These are phyloP conservation scores for Apodemia zela DNA, from an alignment of 2,888 invertebrate species.

Conservation along the genomic window DNA sequence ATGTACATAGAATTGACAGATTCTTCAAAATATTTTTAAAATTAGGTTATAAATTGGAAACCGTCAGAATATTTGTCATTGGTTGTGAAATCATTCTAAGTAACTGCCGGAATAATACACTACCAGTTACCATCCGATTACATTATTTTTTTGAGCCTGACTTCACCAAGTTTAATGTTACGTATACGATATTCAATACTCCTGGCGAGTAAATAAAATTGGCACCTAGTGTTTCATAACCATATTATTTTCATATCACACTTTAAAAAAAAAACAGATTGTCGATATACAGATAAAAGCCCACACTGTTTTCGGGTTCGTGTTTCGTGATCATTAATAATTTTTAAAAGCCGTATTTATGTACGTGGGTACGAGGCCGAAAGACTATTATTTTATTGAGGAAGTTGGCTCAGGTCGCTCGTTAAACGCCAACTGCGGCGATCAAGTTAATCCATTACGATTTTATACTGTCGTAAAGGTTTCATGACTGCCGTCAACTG, in stretches of 20 bases:
- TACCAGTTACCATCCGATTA: neutral
- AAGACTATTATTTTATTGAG: constrained; percentile 73
- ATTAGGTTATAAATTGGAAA: too few relatives aligned
- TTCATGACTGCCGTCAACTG: constrained; percentile 64
- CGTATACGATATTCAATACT: neutral
- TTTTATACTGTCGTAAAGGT: constrained; percentile 74
- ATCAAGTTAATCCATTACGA: constrained; percentile 74
- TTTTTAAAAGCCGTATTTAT: constrained; percentile 37
- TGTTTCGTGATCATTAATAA: constrained; percentile 35
- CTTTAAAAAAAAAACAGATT: neutral
- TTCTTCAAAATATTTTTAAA: too few relatives aligned
- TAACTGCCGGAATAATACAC: too few relatives aligned
- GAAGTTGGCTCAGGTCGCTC: constrained; percentile 67
- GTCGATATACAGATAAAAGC: constrained; percentile 27
- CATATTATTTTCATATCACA: constrained; percentile 13
- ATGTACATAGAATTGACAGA: too few relatives aligned
- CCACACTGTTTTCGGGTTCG: constrained; percentile 32
- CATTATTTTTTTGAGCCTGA: neutral
- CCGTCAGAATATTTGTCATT: too few relatives aligned
- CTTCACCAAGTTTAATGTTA: neutral
- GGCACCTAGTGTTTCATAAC: constrained; percentile 5
- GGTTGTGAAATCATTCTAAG: too few relatives aligned
- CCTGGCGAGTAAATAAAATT: neutral
- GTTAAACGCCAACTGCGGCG: constrained; percentile 62
- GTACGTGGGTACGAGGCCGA: constrained; percentile 35